These are phyloP conservation scores for Drosophila neutralis DNA, from an alignment of 2,888 invertebrate species.

Conservation along the genomic window DNA sequence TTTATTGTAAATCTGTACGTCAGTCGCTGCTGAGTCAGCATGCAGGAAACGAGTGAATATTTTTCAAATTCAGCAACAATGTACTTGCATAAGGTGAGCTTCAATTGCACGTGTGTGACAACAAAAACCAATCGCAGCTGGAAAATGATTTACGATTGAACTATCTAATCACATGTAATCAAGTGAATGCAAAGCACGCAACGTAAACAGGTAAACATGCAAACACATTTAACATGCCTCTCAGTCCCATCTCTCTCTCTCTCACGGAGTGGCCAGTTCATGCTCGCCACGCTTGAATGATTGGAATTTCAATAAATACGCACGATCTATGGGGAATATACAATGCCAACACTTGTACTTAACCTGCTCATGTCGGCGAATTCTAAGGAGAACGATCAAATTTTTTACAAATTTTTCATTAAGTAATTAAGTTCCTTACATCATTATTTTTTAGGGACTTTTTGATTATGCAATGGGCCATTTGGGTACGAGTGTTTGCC, in stretches of 20 bases:
- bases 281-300: conserved; percentile 45
- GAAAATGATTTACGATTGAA: conserved; percentile 56
- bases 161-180: conserved; percentile 65
- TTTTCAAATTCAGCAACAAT: conserved; percentile 43
- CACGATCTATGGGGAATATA: conserved; percentile 31
- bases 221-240: conserved; percentile 15
- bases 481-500: conserved; percentile 58
- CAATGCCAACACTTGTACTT: conserved; percentile 22
- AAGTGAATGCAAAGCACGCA: conserved; percentile 61
- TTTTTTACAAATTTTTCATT: conserved; percentile 43
- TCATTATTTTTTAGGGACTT: neutral
- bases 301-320: conserved; percentile 42
- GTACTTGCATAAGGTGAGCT: conserved; percentile 40
- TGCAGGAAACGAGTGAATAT: conserved; percentile 34
- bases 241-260: neutral
- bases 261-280: neutral
- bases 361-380: conserved; percentile 26
- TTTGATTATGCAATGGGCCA: conserved; percentile 59
- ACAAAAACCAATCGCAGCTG: conserved; percentile 6
- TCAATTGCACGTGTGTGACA: conserved; percentile 27
- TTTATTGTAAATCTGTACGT: neutral
- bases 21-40: conserved; percentile 37
- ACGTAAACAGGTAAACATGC: conserved; percentile 39
- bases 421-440: neutral
- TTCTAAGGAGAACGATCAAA: conserved; percentile 37